Base-by-base conservation (phyloP, 2,797 vertebrate species). In the Hydrolagus colliei region DNA sequence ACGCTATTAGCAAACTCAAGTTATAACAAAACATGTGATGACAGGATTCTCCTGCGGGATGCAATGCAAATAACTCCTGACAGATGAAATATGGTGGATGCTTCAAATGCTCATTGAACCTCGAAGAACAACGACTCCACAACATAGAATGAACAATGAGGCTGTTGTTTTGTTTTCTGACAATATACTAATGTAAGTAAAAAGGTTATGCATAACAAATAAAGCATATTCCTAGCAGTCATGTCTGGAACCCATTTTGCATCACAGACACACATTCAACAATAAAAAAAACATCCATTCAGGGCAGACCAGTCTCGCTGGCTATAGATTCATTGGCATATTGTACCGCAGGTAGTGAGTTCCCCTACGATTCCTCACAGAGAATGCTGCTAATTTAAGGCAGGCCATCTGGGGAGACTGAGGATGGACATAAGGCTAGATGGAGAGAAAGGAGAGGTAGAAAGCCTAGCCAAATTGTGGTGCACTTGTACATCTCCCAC, bases 121-220 rank as follows among this genome's bases (percentile, higher is more conserved):
- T 52, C 41, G 41, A 52, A 52, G 41, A 52, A 52, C 3, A 52
- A 52, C 41, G 6, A 52, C 41, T 52, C 41, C 41, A 52, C 41
- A 6, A 52, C 3, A 52, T 52, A 3, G 41, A 52, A 52, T 52
- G 41, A 52, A 52, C 82, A 85, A 13, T 61, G 13, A 86, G 87
- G 89, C 87, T 88, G 86, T 88, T 88, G 89, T 87, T 86, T 86
- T 87, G 86, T 88, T 88, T 87, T 89, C 88, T 87, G 88, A 88
- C 87, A 86, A 88, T 86, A 88, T 84, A 87, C 88, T 88, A 87
- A 22, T 10, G 35, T 18, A 41, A 86, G 18, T n/a, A 32, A n/a
- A 65, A 35, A 18, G 85, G 16, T 41, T 52, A 52, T 52, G 41
- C 41, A 52, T 52, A 52, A 52, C 41, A 52, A 52, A 52, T 52